phyloP scores from a whole-genome alignment of 2,888 invertebrate species.

The Alitta virens region DNA sequence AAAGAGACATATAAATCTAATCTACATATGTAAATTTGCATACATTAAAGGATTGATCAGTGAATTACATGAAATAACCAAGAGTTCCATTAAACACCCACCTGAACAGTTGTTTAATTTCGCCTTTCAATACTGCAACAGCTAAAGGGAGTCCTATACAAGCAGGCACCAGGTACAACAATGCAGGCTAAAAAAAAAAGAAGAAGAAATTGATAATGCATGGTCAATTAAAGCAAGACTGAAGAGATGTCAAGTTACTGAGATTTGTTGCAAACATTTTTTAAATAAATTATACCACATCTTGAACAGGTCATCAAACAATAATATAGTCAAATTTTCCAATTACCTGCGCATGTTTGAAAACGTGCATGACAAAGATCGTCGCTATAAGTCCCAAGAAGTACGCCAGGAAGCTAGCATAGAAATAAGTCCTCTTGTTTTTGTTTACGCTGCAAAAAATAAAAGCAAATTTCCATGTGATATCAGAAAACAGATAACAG shows the following conservation, averaged over 20 bases:
- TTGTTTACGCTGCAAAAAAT: slow-evolving; percentile 47
- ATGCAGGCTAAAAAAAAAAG: slow-evolving; percentile 72
- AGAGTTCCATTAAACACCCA: too few species aligned
- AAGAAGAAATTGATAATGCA: background rate
- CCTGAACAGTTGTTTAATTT: slow-evolving; percentile 85
- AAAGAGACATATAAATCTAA: too few species aligned
- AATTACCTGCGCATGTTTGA: slow-evolving; percentile 84
- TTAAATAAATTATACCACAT: too few species aligned
- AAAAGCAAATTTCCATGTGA: background rate
- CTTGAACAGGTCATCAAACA: background rate
- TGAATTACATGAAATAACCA: background rate
- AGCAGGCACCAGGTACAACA: slow-evolving; percentile 94
- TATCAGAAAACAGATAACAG: background rate
- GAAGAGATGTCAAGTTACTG: too few species aligned
- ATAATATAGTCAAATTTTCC: background rate
- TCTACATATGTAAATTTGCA: background rate
- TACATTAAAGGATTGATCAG: background rate
- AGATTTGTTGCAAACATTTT: too few species aligned
- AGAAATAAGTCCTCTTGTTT: slow-evolving; percentile 65
- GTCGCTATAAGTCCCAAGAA: slow-evolving; percentile 89
- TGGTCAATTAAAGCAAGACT: too few species aligned
- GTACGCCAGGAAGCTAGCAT: slow-evolving; percentile 88
- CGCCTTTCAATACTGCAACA: slow-evolving; percentile 86
- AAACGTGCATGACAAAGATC: slow-evolving; percentile 96
- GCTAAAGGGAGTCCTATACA: slow-evolving; percentile 87